These are phyloP conservation scores for Tetramorium simillimum DNA, from an alignment of 1,140 invertebrate species.

Conservation along the genomic window DNA sequence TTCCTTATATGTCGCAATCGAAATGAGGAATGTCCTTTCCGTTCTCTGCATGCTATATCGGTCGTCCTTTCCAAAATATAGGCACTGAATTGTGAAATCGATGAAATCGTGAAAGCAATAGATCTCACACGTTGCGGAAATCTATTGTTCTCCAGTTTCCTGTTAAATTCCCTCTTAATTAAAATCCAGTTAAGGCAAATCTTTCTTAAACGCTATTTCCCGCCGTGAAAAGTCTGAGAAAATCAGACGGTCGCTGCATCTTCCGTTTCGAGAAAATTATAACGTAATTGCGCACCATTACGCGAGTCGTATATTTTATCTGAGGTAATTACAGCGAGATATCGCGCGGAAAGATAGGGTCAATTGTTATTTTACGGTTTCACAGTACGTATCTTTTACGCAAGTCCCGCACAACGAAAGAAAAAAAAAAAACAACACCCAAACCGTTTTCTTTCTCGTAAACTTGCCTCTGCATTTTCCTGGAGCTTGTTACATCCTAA, in stretches of 20 bases:
- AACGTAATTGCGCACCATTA: background rate
- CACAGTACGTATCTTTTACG: slow-evolving; percentile 6
- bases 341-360: slow-evolving; percentile 5
- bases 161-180: background rate
- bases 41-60: background rate
- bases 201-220: background rate
- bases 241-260: background rate
- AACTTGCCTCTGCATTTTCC: background rate
- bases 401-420: background rate
- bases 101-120: background rate
- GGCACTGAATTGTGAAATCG: background rate
- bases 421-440: background rate
- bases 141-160: background rate
- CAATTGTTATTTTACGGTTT: slow-evolving; percentile 4
- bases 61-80: background rate
- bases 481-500: slow-evolving; percentile 13
- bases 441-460: background rate
- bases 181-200: background rate
- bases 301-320: background rate
- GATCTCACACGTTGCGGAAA: background rate
- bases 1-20: background rate
- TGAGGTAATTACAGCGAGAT: background rate
- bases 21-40: background rate
- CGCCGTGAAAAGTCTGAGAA: background rate
- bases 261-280: background rate